Evolutionary conservation across 1,140 invertebrate species (phyloP).

Genomic region (Camponotus vicinus): DNA sequence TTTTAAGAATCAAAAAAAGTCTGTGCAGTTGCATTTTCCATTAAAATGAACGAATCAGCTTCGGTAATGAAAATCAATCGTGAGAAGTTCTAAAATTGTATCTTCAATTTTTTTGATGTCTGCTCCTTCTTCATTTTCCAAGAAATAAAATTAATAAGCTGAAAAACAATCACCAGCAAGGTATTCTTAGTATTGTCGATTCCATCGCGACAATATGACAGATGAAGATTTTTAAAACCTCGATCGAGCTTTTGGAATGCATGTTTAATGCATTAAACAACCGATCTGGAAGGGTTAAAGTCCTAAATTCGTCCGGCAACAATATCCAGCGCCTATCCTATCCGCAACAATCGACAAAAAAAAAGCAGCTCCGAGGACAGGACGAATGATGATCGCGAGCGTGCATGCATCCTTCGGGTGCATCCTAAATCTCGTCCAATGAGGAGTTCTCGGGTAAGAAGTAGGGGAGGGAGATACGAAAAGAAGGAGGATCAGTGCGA

Average conservation of each 20-base stretch:
- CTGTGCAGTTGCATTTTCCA: too few species aligned
- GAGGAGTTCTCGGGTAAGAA: constrained; percentile 31
- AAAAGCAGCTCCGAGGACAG: constrained; percentile 16
- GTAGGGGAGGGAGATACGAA: constrained; percentile 22
- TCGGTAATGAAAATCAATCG: not conserved
- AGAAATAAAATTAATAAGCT: not conserved
- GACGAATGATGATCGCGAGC: constrained; percentile 39
- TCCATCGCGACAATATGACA: not conserved
- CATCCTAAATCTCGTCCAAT: constrained; percentile 74
- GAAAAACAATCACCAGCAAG: not conserved
- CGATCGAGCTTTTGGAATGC: not conserved
- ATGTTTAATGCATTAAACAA: constrained; percentile 34
- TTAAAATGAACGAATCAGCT: not conserved
- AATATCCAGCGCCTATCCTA: constrained; percentile 26
- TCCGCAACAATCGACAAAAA: not conserved
- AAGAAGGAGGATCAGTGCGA: constrained; percentile 48
- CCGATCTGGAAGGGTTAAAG: constrained; percentile 7
- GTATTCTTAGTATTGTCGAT: not conserved
- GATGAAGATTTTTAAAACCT: constrained; percentile 20
- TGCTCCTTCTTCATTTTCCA: not conserved
- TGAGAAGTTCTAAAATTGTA: not conserved
- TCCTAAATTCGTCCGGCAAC: constrained; percentile 37
- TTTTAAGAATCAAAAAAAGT: not conserved
- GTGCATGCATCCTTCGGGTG: constrained; percentile 44
- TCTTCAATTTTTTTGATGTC: not conserved